Evolutionary conservation across 2,113 vertebrate species (phyloP).

Genomic region (Megaceryle maxima): DNA sequence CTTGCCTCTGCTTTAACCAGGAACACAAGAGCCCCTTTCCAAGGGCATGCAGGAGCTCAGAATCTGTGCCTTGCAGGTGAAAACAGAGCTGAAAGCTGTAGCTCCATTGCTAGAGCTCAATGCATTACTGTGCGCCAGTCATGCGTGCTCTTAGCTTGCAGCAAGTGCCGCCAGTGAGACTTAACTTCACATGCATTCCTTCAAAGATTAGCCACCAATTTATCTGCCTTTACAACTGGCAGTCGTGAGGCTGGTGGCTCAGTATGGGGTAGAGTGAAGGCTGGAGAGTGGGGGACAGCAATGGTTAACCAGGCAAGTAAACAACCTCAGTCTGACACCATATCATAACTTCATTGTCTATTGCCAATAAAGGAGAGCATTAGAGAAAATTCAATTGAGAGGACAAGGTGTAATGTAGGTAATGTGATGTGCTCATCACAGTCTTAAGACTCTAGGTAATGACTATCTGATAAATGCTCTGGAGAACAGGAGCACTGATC

Average conservation of each 20-base stretch:
- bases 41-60: background rate
- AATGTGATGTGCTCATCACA: constrained; percentile 31
- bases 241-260: background rate
- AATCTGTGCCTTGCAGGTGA: background rate
- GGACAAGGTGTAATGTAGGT: constrained; percentile 31
- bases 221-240: background rate
- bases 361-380: constrained; percentile 52
- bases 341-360: constrained; percentile 47
- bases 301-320: constrained; percentile 13
- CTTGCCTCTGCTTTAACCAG: background rate
- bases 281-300: background rate
- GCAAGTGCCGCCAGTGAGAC: background rate
- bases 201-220: background rate
- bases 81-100: background rate
- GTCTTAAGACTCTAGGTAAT: background rate
- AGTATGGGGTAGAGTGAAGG: background rate
- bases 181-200: background rate
- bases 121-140: background rate
- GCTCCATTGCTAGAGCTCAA: background rate
- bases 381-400: constrained; percentile 37
- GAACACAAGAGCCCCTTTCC: background rate
- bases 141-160: background rate
- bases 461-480: constrained; percentile 32
- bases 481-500: background rate
- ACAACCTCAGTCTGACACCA: constrained; percentile 56